phyloP scores from a whole-genome alignment of 2,888 invertebrate species.

The Caenorhabditis sinica region DNA sequence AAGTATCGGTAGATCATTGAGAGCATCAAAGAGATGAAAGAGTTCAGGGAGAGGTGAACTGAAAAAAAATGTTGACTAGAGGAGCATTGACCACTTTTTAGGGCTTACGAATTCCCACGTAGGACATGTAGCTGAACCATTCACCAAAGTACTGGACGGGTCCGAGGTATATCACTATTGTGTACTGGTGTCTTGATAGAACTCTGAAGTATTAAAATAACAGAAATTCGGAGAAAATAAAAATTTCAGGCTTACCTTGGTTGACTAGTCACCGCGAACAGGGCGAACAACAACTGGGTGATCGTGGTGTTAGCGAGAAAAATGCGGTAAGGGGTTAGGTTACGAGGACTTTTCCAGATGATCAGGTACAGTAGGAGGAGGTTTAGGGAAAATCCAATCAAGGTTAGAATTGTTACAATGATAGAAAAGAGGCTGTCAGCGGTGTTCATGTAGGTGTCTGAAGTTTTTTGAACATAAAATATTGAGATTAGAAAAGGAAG shows the following conservation, averaged over 20 bases:
- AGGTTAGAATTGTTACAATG: conserved; percentile 26
- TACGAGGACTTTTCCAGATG: conserved; percentile 49
- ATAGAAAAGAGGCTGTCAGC: conserved; percentile 41
- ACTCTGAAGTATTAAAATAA: conserved; percentile 31
- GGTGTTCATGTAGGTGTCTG: conserved; percentile 59
- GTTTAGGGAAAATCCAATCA: conserved; percentile 52
- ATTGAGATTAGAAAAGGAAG: neutral
- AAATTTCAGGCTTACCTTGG: conserved; percentile 49
- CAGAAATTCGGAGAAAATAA: neutral
- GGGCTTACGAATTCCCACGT: conserved; percentile 57
- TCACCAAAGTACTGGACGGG: conserved; percentile 54
- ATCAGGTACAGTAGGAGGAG: conserved; percentile 49
- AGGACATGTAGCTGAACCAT: conserved; percentile 64
- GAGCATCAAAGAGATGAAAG: conserved; percentile 60
- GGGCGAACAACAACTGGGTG: conserved; percentile 49
- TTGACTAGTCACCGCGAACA: conserved; percentile 35
- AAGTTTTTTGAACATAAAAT: neutral
- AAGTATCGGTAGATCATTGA: conserved; percentile 65
- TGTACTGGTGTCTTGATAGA: conserved; percentile 46
- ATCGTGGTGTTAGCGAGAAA: conserved; percentile 63
- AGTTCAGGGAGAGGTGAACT: conserved; percentile 57
- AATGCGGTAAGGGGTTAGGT: conserved; percentile 56
- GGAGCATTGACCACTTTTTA: conserved; percentile 8
- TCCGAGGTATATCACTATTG: conserved; percentile 59
- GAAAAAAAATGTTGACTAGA: conserved; percentile 3